phyloP scores from a whole-genome alignment of 2,888 invertebrate species.

The Ommatoiulus sabulosus region DNA sequence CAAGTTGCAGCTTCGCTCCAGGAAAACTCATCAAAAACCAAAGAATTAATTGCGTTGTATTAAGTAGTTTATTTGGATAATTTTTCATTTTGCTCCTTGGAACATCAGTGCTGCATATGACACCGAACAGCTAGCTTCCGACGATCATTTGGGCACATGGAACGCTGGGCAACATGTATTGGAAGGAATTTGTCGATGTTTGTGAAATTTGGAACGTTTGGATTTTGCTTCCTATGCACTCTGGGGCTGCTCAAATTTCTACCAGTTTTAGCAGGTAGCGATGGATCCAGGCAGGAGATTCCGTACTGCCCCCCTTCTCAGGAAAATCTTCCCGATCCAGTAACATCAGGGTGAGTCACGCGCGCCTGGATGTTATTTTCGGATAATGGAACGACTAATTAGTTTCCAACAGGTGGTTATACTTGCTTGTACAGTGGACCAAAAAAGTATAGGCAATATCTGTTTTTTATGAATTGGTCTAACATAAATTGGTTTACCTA shows the following conservation, averaged over 20 bases:
- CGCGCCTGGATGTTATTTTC: neutral
- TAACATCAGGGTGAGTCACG: neutral
- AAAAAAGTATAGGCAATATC: neutral
- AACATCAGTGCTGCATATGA: neutral
- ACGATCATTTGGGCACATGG: neutral
- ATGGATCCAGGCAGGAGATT: neutral
- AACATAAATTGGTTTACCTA: neutral
- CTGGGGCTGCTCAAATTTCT: neutral
- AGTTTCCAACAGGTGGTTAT: neutral
- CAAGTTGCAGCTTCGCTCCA: too few species aligned
- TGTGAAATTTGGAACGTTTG: neutral
- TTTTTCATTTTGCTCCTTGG: neutral
- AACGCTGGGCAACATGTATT: neutral
- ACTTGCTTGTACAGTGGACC: neutral
- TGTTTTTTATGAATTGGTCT: neutral
- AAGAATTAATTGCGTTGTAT: too few species aligned
- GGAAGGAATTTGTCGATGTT: neutral
- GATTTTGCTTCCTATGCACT: neutral
- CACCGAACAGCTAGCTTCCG: neutral
- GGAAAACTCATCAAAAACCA: too few species aligned
- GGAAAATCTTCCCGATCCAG: neutral
- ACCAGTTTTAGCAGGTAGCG: neutral
- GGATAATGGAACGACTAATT: neutral
- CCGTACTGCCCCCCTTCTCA: neutral
- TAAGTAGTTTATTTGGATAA: too few species aligned